A percentile compares a stretch with the other conserved stretches of the same genome.
Evolutionary conservation across 2,888 invertebrate species (phyloP).

Genomic region (Notodonta dromedarius): DNA sequence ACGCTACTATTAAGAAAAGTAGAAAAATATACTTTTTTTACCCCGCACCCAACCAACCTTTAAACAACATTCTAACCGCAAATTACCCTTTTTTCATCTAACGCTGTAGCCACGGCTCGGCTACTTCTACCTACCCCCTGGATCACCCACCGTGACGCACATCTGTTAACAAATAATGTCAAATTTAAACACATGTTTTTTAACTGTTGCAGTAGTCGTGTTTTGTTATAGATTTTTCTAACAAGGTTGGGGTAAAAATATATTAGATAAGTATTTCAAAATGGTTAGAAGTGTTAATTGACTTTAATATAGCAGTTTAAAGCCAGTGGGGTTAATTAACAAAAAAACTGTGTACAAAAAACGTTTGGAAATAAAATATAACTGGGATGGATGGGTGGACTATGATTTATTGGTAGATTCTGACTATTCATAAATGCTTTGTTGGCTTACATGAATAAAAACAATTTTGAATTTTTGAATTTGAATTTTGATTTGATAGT

Average conservation of each 20-base stretch:
- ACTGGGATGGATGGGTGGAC: no score
- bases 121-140: conserved; percentile 13
- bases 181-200: conserved; percentile 43
- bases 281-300: background rate
- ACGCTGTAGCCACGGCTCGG: conserved; percentile 25
- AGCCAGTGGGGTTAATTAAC: no score
- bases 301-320: no score
- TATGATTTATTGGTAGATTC: no score
- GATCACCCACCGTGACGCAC: conserved; percentile 43
- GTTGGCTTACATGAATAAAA: no score
- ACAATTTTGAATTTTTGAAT: no score
- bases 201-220: conserved; percentile 19
- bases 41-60: conserved; percentile 34
- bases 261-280: background rate
- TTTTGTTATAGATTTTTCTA: conserved; percentile 10
- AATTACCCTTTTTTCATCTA: conserved; percentile 39
- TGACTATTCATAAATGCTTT: no score
- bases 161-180: conserved; percentile 48
- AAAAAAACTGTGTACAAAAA: no score
- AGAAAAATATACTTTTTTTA: conserved; percentile 19
- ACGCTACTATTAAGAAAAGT: conserved; percentile 20
- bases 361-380: no score
- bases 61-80: conserved; percentile 40
- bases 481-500: no score
- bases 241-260: background rate